Percentiles rank a stretch among this genome's conserved stretches.
These are phyloP conservation scores for Achroia grisella DNA, from an alignment of 1,140 invertebrate genomes.

Conservation along the genomic window DNA sequence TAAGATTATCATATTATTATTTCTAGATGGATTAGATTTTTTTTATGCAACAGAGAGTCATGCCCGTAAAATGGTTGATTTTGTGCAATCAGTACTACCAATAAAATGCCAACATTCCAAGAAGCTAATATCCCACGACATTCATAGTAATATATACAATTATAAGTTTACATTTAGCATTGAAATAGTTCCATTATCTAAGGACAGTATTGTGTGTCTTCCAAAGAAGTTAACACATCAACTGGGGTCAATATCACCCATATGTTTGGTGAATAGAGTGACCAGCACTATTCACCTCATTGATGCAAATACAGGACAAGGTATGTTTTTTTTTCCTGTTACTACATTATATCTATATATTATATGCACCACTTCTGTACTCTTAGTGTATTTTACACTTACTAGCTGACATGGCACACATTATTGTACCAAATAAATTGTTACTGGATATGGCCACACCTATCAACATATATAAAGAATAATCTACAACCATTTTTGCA, in stretches of 20 bases:
- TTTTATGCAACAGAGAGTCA: slow-evolving; percentile 92
- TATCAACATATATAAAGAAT: no score
- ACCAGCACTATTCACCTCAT: slow-evolving; percentile 94
- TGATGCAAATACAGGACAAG: slow-evolving; percentile 93
- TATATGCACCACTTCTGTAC: no score
- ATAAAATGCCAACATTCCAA: slow-evolving; percentile 92
- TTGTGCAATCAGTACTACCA: slow-evolving; percentile 90
- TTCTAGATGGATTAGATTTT: slow-evolving; percentile 95
- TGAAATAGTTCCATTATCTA: slow-evolving; percentile 97
- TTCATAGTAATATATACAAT: slow-evolving; percentile 97
- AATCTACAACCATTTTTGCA: no score
- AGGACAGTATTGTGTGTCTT: slow-evolving; percentile 96
- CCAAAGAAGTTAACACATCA: slow-evolving; percentile 90
- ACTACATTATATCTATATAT: no score
- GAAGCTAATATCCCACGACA: slow-evolving; percentile 97
- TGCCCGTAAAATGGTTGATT: slow-evolving; percentile 97
- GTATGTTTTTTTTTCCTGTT: slow-evolving; percentile 69
- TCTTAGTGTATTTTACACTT: no score
- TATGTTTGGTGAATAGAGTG: slow-evolving; percentile 93
- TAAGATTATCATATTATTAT: no score
- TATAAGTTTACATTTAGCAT: slow-evolving; percentile 96
- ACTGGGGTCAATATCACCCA: slow-evolving; percentile 92
- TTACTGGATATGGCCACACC: no score
- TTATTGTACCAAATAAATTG: no score
- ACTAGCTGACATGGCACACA: no score